Evolutionary conservation across 2,113 vertebrate genomes (phyloP).

Genomic region (Phaethon lepturus): DNA sequence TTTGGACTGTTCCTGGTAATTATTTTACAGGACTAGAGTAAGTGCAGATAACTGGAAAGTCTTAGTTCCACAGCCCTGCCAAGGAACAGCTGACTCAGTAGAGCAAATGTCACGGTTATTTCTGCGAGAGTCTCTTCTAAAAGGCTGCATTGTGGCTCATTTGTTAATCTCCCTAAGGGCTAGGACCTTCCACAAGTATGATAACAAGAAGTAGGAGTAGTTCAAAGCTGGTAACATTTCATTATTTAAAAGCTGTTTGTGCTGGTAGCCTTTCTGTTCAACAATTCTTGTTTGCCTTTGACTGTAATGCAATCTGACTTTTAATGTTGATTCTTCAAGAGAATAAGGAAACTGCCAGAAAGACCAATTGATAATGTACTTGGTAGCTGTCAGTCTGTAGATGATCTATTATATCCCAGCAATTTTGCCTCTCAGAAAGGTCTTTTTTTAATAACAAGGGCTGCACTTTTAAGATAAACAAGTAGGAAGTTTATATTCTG

Average conservation of each 20-base stretch:
- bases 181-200: not conserved
- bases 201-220: not conserved
- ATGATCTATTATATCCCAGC: not conserved
- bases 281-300: not conserved
- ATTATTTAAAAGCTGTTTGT: not conserved
- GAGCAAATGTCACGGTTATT: not conserved
- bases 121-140: not conserved
- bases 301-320: slow-evolving; percentile 31
- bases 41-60: not conserved
- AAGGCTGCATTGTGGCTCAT: not conserved
- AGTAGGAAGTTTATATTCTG: slow-evolving; percentile 63
- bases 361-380: not conserved
- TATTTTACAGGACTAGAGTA: not conserved
- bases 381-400: slow-evolving; percentile 20
- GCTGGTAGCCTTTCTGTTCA: slow-evolving; percentile 31
- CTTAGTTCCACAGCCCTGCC: not conserved
- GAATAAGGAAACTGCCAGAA: slow-evolving; percentile 25
- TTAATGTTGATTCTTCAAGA: slow-evolving; percentile 13
- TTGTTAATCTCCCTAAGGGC: not conserved
- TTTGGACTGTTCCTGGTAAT: not conserved
- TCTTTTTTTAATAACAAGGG: slow-evolving; percentile 52
- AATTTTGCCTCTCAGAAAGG: slow-evolving; percentile 65
- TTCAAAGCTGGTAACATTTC: not conserved
- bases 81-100: not conserved
- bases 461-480: slow-evolving; percentile 64